These are phyloP conservation scores for Poecilus cupreus DNA, from an alignment of 2,888 invertebrate genomes.

Conservation along the genomic window DNA sequence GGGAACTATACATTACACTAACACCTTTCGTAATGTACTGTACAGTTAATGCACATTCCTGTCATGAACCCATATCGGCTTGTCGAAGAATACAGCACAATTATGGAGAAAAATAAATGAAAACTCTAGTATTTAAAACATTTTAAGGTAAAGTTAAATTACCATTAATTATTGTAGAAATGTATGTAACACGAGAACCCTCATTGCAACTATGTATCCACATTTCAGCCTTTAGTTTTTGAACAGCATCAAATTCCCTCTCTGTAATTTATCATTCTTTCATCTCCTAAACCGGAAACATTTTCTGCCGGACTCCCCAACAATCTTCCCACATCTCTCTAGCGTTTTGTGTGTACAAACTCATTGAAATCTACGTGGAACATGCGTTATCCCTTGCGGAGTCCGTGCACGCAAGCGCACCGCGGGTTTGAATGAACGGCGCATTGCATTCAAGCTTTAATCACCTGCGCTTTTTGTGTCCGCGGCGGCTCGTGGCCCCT, in stretches of 20 bases:
- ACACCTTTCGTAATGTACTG: no score
- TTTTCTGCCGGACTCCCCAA: background rate
- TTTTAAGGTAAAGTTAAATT: background rate
- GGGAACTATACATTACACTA: no score
- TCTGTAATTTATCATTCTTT: constrained; percentile 29
- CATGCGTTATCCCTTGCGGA: background rate
- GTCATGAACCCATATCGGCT: no score
- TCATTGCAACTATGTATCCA: background rate
- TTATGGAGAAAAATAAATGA: no score
- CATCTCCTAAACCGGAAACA: constrained; percentile 10
- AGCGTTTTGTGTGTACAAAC: background rate
- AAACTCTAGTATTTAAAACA: no score
- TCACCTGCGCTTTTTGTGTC: constrained; percentile 39
- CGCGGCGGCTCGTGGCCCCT: background rate
- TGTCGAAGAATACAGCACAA: no score
- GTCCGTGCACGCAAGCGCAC: background rate
- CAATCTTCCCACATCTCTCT: background rate
- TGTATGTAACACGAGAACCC: background rate
- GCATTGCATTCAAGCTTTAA: constrained; percentile 29
- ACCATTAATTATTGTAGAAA: background rate
- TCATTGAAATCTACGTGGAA: background rate
- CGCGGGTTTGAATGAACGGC: background rate
- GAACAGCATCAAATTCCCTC: constrained; percentile 12
- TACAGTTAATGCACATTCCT: no score
- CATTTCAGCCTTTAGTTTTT: constrained; percentile 18